These are phyloP conservation scores for Euzetes globulus DNA, from an alignment of 2,888 invertebrate species.

Conservation along the genomic window DNA sequence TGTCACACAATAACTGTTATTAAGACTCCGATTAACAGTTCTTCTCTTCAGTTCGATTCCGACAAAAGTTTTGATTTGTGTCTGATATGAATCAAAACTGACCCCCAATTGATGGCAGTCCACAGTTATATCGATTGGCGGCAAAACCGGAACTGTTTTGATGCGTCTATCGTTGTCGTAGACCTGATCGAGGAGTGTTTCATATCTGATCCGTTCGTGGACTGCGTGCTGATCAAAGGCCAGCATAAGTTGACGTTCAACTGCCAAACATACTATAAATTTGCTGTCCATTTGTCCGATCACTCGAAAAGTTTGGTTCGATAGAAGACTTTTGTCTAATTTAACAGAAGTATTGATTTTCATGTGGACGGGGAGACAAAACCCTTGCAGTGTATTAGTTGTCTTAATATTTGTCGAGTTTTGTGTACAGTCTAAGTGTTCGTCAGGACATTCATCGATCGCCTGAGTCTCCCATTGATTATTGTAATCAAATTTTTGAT, in stretches of 20 bases:
- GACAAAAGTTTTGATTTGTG: background rate
- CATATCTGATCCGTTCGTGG: constrained; percentile 71
- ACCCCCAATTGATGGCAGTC: background rate
- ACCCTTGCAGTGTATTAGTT: background rate
- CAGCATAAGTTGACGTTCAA: constrained; percentile 49
- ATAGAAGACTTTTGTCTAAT: constrained; percentile 16
- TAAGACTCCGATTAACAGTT: background rate
- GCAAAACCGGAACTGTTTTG: background rate
- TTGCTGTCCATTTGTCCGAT: constrained; percentile 65
- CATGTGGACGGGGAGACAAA: background rate
- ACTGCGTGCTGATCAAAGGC: constrained; percentile 81
- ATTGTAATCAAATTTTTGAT: background rate
- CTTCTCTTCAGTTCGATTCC: constrained; percentile 1
- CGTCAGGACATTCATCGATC: background rate
- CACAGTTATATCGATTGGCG: constrained; percentile 16
- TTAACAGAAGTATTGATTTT: background rate
- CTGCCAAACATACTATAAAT: constrained; percentile 44
- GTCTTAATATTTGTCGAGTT: background rate
- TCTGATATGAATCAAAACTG: background rate
- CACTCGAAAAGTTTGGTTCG: constrained; percentile 50
- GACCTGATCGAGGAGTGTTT: constrained; percentile 54
- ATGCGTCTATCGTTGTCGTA: background rate
- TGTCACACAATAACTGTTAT: constrained; percentile 15
- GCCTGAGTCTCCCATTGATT: background rate
- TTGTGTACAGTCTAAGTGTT: background rate